Conservation (phyloP, 1,140 invertebrate species). For the Sitobion miscanthi region DNA sequence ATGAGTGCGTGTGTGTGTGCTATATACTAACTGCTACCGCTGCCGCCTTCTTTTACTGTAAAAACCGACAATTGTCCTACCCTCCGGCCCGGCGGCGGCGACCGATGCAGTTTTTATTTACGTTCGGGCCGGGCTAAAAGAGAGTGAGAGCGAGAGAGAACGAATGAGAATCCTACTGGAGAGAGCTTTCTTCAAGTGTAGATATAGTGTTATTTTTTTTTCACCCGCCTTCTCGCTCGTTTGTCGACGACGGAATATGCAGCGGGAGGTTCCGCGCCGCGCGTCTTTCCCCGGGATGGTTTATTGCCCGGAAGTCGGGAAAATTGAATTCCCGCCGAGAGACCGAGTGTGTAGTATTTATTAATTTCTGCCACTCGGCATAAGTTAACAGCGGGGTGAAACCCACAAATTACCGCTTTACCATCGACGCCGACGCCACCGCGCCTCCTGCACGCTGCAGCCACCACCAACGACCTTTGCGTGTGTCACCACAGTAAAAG, state of each 20-base stretch:
- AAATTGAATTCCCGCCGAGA: slow-evolving; percentile 55
- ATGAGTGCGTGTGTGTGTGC: not conserved
- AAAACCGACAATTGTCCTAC: slow-evolving; percentile 50
- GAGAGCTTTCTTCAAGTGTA: slow-evolving; percentile 44
- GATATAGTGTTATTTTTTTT: slow-evolving; percentile 16
- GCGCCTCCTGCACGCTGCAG: not conserved
- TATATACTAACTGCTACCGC: not conserved
- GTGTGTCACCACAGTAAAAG: slow-evolving; percentile 18
- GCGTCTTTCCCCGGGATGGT: slow-evolving; percentile 38
- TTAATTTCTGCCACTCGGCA: slow-evolving; percentile 48
- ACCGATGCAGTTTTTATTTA: slow-evolving; percentile 45
- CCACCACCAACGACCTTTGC: not conserved
- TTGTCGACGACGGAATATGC: not conserved
- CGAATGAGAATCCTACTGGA: not conserved
- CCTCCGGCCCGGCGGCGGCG: not conserved
- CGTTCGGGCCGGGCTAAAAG: not conserved
- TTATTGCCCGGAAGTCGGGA: slow-evolving; percentile 51
- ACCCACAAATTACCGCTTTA: slow-evolving; percentile 50
- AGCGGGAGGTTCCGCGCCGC: not conserved
- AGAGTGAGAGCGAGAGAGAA: not conserved
- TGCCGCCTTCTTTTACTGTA: slow-evolving; percentile 29
- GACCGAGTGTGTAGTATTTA: slow-evolving; percentile 48
- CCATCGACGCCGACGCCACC: not conserved
- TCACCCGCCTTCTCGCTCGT: not conserved
- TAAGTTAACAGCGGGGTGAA: slow-evolving; percentile 51